A percentile compares a stretch with the other conserved stretches of the same genome.
Conservation (phyloP, 2,888 invertebrate species). For the Girardia tigrina region DNA sequence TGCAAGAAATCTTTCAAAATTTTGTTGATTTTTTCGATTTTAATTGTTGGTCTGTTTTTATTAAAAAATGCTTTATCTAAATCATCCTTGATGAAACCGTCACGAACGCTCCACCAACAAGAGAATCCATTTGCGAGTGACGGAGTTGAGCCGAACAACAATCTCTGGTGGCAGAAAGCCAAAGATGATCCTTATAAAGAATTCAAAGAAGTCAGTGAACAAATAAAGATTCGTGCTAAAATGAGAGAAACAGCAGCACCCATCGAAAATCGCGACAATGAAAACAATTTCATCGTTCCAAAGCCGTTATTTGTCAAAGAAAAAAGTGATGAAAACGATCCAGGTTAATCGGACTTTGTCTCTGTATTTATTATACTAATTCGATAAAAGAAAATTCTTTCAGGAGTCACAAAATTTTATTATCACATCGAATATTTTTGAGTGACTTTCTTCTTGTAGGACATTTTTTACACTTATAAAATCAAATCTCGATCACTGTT, state of each 20-base stretch:
- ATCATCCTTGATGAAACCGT: not conserved
- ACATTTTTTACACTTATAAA: too few relatives aligned
- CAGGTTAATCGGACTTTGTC: too few relatives aligned
- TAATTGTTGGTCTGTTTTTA: not conserved
- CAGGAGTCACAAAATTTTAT: too few relatives aligned
- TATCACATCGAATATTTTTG: too few relatives aligned
- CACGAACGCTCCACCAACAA: not conserved
- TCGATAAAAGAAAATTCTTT: too few relatives aligned
- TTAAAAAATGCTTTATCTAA: not conserved
- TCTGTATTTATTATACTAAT: too few relatives aligned
- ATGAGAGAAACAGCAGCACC: not conserved
- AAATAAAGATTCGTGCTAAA: not conserved
- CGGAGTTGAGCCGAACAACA: constrained; percentile 1
- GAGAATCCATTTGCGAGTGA: not conserved
- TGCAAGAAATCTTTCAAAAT: not conserved
- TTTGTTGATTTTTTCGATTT: not conserved
- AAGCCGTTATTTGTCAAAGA: constrained; percentile 12
- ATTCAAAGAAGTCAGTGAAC: not conserved
- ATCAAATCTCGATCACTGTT: too few relatives aligned
- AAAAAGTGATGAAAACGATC: not conserved
- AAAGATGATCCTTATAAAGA: not conserved
- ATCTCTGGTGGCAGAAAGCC: constrained; percentile 6
- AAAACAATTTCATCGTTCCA: not conserved
- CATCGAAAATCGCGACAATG: not conserved
- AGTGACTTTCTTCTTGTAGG: too few relatives aligned